Base-by-base conservation (phyloP, 2,888 invertebrate genomes). In the Luperina testacea region DNA sequence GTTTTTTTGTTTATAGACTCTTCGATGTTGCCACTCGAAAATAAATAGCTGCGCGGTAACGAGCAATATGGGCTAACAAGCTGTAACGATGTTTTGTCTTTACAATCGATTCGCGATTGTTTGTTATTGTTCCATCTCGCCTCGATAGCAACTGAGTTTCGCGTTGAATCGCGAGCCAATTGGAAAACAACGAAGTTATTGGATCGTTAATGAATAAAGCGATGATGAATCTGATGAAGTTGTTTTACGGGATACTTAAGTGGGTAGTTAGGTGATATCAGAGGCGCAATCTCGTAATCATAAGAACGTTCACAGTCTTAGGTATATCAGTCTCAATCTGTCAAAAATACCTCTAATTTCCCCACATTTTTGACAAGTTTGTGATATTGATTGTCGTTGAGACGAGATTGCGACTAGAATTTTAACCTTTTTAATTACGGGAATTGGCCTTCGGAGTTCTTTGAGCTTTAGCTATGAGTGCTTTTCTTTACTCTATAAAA, bases 1-100 rank as follows among this genome's bases (percentile, higher is more conserved):
- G 96, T 96, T 96, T 96, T 96, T 96, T 96, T 97, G 96, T 97
- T 96, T 97, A 96, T 96, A 92, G 93, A 95, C 96, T 95, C 95
- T 94, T 94, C 95, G 95, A 94, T 96, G 96, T 96, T 95, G 96
- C 96, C 95, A 95, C 96, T 96, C 93, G 93, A 96, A 95, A 96
- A 95, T 95, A 96, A 96, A 96, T 96, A 97, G 95, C 94, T 86
- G 90, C 91, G 92, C 93, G 92, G 94, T 95, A 95, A 94, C 95
- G 94, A 95, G 96, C 95, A 95, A 94, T 95, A 94, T 93, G 94
- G 92, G 86, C 92, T 96, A 96, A 96, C 96, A 95, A 96, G 95
- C 94, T 92, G 93, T 93, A 94, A 94, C 95, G 94, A 94, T 94
- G 95, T 95, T 95, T 95, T 94, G 94, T 95, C 94, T 94, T 93